Evolutionary conservation across 64 coral and sea anemone species (phyloP).

Genomic region (Montipora sp.): DNA sequence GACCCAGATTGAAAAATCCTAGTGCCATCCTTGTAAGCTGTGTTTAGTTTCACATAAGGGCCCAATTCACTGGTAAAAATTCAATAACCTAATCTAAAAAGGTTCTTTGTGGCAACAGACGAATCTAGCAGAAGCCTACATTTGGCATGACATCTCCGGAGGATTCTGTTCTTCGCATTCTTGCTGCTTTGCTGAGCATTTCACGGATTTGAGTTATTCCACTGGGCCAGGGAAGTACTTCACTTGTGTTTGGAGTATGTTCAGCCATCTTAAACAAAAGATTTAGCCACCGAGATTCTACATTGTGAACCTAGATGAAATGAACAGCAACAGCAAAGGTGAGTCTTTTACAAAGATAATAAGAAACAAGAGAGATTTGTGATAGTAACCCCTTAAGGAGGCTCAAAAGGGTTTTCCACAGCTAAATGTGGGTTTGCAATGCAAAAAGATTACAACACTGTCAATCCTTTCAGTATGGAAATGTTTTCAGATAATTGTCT

Average conservation of each 20-base stretch:
- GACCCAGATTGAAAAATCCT: no score
- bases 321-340: not conserved
- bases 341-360: not conserved
- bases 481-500: no score
- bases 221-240: constrained; percentile 37
- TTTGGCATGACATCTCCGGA: constrained; percentile 83
- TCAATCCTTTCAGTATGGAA: no score
- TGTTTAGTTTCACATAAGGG: not conserved
- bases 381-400: no score
- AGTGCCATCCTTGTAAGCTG: no score
- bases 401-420: no score
- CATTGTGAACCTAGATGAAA: constrained; percentile 33
- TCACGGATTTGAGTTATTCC: constrained; percentile 73
- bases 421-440: no score
- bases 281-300: constrained; percentile 79
- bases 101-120: not conserved
- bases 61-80: not conserved
- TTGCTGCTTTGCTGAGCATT: constrained; percentile 76
- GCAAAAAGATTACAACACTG: no score
- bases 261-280: constrained; percentile 82
- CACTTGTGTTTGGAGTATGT: not conserved
- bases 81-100: no score
- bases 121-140: constrained; percentile 28
- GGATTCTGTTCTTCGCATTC: constrained; percentile 68
- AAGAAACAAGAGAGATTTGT: no score